A percentile compares a stretch with the other conserved stretches of the same genome.
These are phyloP conservation scores for Gymnocypris eckloni DNA, from an alignment of 2,797 vertebrate species.

Conservation along the genomic window DNA sequence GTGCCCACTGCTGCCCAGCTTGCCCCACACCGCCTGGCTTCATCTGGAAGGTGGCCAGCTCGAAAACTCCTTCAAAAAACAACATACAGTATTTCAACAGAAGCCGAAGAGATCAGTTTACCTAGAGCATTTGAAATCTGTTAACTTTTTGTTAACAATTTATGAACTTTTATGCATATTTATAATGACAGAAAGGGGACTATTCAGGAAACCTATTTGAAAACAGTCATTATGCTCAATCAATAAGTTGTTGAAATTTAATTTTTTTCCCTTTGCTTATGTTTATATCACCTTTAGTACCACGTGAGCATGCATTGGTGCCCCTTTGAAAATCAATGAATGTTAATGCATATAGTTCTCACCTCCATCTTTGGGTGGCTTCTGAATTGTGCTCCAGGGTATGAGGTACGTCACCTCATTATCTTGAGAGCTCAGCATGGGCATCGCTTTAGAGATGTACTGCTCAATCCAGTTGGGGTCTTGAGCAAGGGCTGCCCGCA, in stretches of 20 bases:
- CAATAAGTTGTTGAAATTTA: background rate
- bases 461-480: slow-evolving; percentile 86
- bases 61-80: slow-evolving; percentile 84
- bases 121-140: background rate
- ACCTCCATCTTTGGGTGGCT: slow-evolving; percentile 84
- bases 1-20: slow-evolving; percentile 80
- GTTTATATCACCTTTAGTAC: background rate
- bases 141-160: background rate
- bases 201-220: background rate
- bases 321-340: background rate
- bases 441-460: slow-evolving; percentile 80
- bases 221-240: background rate
- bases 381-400: slow-evolving; percentile 87
- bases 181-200: background rate
- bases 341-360: slow-evolving; percentile 48
- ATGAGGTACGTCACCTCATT: slow-evolving; percentile 88
- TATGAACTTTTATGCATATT: background rate
- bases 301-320: background rate
- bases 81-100: background rate
- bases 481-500: slow-evolving; percentile 81
- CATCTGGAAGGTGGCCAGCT: slow-evolving; percentile 89
- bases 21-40: slow-evolving; percentile 88
- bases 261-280: background rate
- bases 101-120: background rate
- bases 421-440: slow-evolving; percentile 84